Evolutionary conservation across 2,888 invertebrate genomes (phyloP), one percentile per base, ranked within the genome.

Genomic region (Desoria tigrina): DNA sequence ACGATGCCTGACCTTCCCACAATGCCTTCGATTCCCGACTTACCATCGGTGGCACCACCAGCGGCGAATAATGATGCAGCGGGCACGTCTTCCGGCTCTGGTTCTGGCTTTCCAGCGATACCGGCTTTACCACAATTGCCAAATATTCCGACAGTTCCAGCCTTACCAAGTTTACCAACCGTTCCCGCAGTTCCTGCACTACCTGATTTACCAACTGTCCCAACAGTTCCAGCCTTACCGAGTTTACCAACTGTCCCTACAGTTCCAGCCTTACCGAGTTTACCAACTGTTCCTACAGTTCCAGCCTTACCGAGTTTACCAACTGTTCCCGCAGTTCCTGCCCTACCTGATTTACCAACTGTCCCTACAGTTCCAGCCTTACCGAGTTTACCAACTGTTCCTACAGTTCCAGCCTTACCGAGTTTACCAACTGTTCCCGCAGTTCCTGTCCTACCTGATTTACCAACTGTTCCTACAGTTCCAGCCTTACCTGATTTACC

Each of bases 91-190:
- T 16, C 6, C 6, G 14, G 32, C 55, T 6, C n/a, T n/a, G n/a
- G n/a, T n/a, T n/a, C n/a, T n/a, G n/a, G 66, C 42, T 27, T 64
- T 2, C 60, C 69, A 21, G 56, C 59, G 14, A 27, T 55, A 6
- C 63, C 58, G 51, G 6, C 53, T 16, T 39, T 62, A 16, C 65
- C 68, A 23, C 55, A 60, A 16, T 16, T 42, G 18, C 39, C 42
- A 9, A 62, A 24, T 11, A 23, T 56, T 7, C 63, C 63, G 1
- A 18, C 26, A 16, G 24, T 55, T 1, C 42, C 61, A 23, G 21
- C 45, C n/a, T n/a, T 50, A 28, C 59, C 23, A 16, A 45, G 9
- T 11, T 6, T 6, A 16, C 39, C 42, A 16, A 62, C 42, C 9
- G 21, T 54, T 11, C 62, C 62, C 1, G 11, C 26, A 21, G 24